These are phyloP conservation scores for Mesoligia furuncula DNA, from an alignment of 2,888 invertebrate genomes.

Conservation along the genomic window DNA sequence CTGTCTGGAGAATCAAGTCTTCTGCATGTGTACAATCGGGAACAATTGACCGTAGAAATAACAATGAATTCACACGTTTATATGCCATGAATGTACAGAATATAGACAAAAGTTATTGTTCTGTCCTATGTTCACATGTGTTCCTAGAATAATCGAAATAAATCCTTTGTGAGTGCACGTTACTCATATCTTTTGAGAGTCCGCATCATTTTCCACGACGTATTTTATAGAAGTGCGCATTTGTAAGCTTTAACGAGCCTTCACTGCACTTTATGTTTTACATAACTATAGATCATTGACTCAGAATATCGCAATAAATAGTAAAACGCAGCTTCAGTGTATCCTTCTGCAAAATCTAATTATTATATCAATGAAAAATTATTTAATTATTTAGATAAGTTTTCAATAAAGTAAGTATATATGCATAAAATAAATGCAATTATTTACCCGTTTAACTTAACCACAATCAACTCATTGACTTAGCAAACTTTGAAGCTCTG, in stretches of 20 bases:
- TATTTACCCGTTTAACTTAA: slow-evolving; percentile 18
- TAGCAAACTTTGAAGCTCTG: slow-evolving; percentile 29
- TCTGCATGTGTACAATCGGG: neutral
- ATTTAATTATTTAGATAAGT: neutral
- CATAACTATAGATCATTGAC: slow-evolving; percentile 62
- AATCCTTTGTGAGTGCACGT: slow-evolving; percentile 64
- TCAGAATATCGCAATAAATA: slow-evolving; percentile 21
- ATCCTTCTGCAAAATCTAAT: neutral
- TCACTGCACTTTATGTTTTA: slow-evolving; percentile 40
- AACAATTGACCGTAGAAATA: slow-evolving; percentile 35
- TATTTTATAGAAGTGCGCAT: slow-evolving; percentile 63
- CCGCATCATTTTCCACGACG: slow-evolving; percentile 61
- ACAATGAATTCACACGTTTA: slow-evolving; percentile 42
- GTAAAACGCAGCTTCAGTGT: neutral
- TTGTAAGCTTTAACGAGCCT: slow-evolving; percentile 40
- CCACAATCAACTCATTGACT: slow-evolving; percentile 7
- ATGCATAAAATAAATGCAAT: slow-evolving; percentile 14
- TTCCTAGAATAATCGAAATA: slow-evolving; percentile 64
- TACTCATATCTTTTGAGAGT: slow-evolving; percentile 67
- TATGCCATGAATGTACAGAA: slow-evolving; percentile 37
- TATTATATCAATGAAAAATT: neutral
- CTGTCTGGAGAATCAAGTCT: slow-evolving; percentile 1
- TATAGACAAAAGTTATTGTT: slow-evolving; percentile 62
- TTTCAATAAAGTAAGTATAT: neutral
- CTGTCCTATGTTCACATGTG: slow-evolving; percentile 32